Percentiles rank a stretch among this genome's conserved stretches.
These are phyloP conservation scores for Pelmatolapia mariae DNA, from an alignment of 2,113 vertebrate genomes.

Conservation along the genomic window DNA sequence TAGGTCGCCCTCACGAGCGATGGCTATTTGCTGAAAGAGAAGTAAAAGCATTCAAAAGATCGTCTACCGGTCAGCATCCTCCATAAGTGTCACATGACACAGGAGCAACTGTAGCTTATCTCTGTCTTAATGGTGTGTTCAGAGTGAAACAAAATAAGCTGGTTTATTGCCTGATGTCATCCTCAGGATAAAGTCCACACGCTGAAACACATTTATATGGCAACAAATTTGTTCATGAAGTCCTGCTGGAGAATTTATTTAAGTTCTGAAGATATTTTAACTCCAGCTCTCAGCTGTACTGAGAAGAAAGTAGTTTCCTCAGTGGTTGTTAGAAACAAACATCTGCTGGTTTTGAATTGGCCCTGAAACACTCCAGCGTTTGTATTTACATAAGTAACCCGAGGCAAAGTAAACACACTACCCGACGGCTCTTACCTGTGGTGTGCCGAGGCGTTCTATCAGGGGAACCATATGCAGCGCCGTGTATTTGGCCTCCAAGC, in stretches of 20 bases:
- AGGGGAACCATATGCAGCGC: slow-evolving; percentile 96
- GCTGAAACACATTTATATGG: not conserved
- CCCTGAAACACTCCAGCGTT: not conserved
- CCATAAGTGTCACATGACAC: not conserved
- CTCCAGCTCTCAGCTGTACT: not conserved
- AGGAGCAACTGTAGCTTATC: not conserved
- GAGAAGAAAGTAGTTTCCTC: not conserved
- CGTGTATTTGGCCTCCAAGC: slow-evolving; percentile 95
- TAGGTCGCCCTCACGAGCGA: slow-evolving; percentile 94
- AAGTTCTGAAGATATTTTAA: accelerated
- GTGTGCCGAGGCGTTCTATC: slow-evolving; percentile 96
- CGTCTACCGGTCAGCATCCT: not conserved
- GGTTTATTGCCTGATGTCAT: not conserved
- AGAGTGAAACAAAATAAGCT: not conserved
- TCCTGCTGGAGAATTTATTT: not conserved
- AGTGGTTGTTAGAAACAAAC: not conserved
- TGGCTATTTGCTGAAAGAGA: slow-evolving; percentile 91
- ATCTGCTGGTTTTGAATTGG: not conserved
- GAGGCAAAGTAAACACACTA: not conserved
- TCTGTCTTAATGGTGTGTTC: not conserved
- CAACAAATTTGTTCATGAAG: not conserved
- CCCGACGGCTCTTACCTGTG: slow-evolving; percentile 73
- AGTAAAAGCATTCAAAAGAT: not conserved
- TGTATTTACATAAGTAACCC: not conserved
- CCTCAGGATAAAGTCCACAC: not conserved